Evolutionary conservation across 2,888 invertebrate genomes (phyloP), one percentile per base, ranked within the genome.

Genomic region (Buathra laborator): DNA sequence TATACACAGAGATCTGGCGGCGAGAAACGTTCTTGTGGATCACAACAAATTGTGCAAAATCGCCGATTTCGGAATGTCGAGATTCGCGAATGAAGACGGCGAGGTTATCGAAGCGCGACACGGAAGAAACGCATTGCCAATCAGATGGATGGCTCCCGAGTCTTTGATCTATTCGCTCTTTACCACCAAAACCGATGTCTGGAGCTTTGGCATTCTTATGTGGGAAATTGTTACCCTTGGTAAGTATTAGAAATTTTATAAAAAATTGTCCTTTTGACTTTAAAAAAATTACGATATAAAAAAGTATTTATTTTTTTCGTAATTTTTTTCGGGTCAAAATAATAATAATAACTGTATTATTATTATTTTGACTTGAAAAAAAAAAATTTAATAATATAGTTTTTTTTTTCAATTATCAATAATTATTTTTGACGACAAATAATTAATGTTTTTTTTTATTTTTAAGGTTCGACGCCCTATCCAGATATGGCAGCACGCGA

Each of bases 141-240:
- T 97, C 72, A 94, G 97, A 32, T 98, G 98, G 98, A 98, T 98
- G 97, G 97, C 97, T 3, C 97, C 98, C 0, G 98, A 98, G 93
- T 96, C 97, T 0, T 94, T 98, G 85, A 95, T 97, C 71, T 97
- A 97, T 92, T 96, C 97, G 83, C 95, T 97, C 62, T 97, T 97
- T 93, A 97, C 97, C 81, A 96, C 96, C 44, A 97, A 97, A 92
- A 97, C 97, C 0, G 98, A 98, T 90, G 97, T 98, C 3, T 98
- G 98, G 98, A 97, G 97, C 48, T 98, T 97, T 91, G 98, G 98
- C 19, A 97, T 98, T 74, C 95, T 98, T 56, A 95, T 98, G 89
- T 98, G 98, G 98, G 98, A 98, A 94, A 97, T 98, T 84, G 97
- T 97, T 56, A 97, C 98, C 9, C 95, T 98, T 89, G 97, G 97